Conservation (phyloP, 1,140 invertebrate species). For the Calosoma granatense region DNA sequence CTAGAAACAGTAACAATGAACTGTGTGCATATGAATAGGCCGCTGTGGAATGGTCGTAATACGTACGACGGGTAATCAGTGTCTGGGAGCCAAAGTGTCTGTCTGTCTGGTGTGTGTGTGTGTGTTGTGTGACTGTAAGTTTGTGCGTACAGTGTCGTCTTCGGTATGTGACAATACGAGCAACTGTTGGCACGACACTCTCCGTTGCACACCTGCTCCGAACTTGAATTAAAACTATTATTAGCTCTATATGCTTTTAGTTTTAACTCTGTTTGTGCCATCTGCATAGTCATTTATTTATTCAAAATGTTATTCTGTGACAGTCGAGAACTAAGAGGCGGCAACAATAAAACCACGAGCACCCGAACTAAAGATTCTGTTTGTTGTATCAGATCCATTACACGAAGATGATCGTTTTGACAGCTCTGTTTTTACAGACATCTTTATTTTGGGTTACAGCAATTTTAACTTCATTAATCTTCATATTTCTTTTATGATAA, state of each 20-base stretch:
- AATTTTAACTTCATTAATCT: background rate
- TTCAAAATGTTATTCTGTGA: background rate
- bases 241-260: background rate
- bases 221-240: conserved; percentile 7
- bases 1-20: too few relatives aligned
- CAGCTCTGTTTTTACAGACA: too few relatives aligned
- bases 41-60: too few relatives aligned
- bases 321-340: background rate
- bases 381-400: too few relatives aligned
- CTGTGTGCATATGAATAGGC: too few relatives aligned
- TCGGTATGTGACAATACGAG: background rate
- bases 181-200: background rate
- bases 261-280: background rate
- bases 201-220: background rate
- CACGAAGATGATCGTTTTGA: too few relatives aligned
- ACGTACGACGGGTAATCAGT: too few relatives aligned
- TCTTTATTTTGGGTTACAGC: too few relatives aligned
- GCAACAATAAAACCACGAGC: background rate
- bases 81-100: background rate
- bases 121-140: too few relatives aligned
- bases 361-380: too few relatives aligned
- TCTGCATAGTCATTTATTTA: background rate
- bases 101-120: background rate
- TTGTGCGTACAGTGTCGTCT: too few relatives aligned
- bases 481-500: background rate